Evolutionary conservation across 2,888 invertebrate genomes (phyloP).

Genomic region (Melieria picta): DNA sequence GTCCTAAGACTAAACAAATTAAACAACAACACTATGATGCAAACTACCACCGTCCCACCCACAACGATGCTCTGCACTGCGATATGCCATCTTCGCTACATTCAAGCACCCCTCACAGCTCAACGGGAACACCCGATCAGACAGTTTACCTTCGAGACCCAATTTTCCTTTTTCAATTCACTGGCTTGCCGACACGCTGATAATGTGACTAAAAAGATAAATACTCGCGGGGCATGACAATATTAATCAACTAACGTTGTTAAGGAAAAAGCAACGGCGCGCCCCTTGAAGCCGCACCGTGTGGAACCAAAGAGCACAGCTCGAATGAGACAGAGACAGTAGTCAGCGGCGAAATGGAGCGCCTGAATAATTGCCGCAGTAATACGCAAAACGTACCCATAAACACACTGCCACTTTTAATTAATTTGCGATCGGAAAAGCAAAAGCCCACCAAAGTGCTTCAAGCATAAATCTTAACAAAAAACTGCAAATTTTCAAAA

Average conservation of each 20-base stretch:
- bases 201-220: conserved; percentile 31
- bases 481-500: not conserved
- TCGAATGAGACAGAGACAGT: not conserved
- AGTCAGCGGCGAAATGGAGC: not conserved
- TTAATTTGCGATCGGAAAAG: too few species aligned
- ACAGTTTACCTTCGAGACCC: too few species aligned
- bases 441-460: too few species aligned
- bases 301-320: too few species aligned
- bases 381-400: conserved; percentile 11
- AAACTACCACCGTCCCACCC: too few species aligned
- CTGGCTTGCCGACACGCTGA: conserved; percentile 11
- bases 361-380: conserved; percentile 1
- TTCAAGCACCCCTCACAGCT: too few species aligned
- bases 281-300: not conserved
- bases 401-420: too few species aligned
- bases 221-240: conserved; percentile 6
- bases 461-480: not conserved
- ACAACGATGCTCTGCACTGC: too few species aligned
- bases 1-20: too few species aligned
- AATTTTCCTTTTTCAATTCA: not conserved
- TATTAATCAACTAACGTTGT: conserved; percentile 33
- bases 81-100: too few species aligned
- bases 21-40: too few species aligned
- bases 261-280: not conserved
- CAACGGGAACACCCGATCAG: too few species aligned